phyloP scores from a whole-genome alignment of 2,888 invertebrate genomes.

The Seladonia tumulorum region DNA sequence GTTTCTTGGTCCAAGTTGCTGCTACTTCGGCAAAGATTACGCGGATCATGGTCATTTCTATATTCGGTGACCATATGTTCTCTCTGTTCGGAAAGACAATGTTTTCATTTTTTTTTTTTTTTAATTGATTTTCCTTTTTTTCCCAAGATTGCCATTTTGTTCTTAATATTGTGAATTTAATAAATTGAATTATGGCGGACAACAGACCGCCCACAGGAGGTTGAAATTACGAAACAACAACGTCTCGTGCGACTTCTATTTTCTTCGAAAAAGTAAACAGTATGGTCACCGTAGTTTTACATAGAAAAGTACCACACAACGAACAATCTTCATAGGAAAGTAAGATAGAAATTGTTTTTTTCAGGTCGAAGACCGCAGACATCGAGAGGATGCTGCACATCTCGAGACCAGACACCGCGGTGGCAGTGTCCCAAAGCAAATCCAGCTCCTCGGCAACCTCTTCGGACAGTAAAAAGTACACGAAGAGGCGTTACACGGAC shows the following conservation, averaged over 20 bases:
- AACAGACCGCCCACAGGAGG: too few species aligned
- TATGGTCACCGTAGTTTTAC: too few species aligned
- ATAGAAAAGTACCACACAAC: too few species aligned
- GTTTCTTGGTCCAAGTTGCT: background rate
- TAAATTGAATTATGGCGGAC: background rate
- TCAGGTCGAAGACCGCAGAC: constrained; percentile 88
- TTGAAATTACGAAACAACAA: too few species aligned
- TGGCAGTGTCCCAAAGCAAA: constrained; percentile 71
- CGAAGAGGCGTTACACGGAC: constrained; percentile 87
- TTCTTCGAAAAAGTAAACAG: too few species aligned
- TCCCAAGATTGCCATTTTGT: background rate
- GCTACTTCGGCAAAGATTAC: background rate
- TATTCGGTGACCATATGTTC: background rate
- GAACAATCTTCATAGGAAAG: background rate
- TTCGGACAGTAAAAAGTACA: constrained; percentile 87
- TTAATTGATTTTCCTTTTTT: too few species aligned
- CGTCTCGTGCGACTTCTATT: too few species aligned
- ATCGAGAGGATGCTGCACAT: constrained; percentile 87
- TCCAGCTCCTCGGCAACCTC: constrained; percentile 80
- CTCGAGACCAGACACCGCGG: constrained; percentile 83
- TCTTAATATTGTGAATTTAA: background rate
- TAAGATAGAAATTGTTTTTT: constrained; percentile 26
- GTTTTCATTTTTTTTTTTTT: too few species aligned
- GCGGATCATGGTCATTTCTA: background rate
- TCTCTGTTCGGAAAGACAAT: background rate